Percentiles rank a stretch among this genome's conserved stretches.
Conservation (phyloP, 1,140 invertebrate species). For the Drosophila azteca region DNA sequence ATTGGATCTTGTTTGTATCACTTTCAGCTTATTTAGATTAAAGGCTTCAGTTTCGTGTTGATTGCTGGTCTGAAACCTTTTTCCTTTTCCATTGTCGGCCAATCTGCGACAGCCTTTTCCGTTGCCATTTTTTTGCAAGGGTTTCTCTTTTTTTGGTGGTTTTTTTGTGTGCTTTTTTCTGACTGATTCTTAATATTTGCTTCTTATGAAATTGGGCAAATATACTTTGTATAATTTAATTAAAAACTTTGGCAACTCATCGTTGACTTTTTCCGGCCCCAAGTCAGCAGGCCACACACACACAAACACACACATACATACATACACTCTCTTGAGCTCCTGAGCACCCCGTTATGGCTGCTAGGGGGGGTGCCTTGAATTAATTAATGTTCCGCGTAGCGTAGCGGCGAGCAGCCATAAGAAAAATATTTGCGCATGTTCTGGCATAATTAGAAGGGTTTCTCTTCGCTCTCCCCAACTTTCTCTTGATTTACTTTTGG, state of each 20-base stretch:
- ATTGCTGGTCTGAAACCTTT: too few species aligned
- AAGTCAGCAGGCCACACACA: conserved; percentile 35
- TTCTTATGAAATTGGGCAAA: conserved; percentile 50
- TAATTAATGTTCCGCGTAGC: conserved; percentile 65
- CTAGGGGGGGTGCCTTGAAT: conserved; percentile 50
- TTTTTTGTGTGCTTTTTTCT: background rate
- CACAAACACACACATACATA: too few species aligned
- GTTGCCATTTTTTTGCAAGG: background rate
- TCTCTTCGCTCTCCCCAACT: conserved; percentile 20
- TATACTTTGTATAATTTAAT: conserved; percentile 73
- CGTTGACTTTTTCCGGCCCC: conserved; percentile 62
- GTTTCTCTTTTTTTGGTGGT: background rate
- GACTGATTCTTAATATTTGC: conserved; percentile 10
- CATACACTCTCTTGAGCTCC: conserved; percentile 24
- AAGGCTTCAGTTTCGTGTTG: too few species aligned
- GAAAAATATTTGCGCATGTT: conserved; percentile 78
- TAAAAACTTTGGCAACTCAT: conserved; percentile 63
- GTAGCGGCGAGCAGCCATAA: conserved; percentile 65
- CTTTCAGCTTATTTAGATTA: too few species aligned
- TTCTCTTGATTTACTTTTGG: background rate
- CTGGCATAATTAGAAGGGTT: conserved; percentile 75
- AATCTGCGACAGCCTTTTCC: too few species aligned
- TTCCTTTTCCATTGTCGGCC: too few species aligned
- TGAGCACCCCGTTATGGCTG: conserved; percentile 35
- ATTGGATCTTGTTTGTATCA: too few species aligned